These are phyloP conservation scores for Neodiprion fabricii DNA, from an alignment of 1,140 invertebrate species.

Conservation along the genomic window DNA sequence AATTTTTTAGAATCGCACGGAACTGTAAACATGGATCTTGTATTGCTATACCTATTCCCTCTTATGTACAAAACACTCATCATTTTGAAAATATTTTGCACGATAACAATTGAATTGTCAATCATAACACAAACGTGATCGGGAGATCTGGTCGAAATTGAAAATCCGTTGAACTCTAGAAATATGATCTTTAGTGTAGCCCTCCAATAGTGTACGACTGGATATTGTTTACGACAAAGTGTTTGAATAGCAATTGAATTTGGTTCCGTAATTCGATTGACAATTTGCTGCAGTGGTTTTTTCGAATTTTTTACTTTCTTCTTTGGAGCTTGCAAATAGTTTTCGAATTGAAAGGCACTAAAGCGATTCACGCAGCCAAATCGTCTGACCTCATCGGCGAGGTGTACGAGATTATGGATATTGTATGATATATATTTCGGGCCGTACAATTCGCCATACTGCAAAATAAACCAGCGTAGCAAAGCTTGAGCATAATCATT, in stretches of 20 bases:
- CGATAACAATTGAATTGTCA: conserved; percentile 10
- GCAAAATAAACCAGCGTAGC: conserved; percentile 18
- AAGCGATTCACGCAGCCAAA: conserved; percentile 22
- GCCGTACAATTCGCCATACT: conserved; percentile 21
- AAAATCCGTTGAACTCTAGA: conserved; percentile 12
- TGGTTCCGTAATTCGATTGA: conserved; percentile 18
- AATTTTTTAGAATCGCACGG: conserved; percentile 9
- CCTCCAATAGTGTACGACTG: conserved; percentile 11
- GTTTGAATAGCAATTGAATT: conserved; percentile 1
- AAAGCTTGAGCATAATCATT: conserved; percentile 22
- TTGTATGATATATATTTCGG: conserved; percentile 22
- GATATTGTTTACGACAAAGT: conserved; percentile 5
- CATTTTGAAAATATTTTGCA: conserved; percentile 2
- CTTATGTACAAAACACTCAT: conserved; percentile 8
- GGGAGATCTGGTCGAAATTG: not conserved
- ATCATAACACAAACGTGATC: not conserved
- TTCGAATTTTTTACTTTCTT: conserved; percentile 20
- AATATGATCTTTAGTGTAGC: conserved; percentile 7
- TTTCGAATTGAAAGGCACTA: conserved; percentile 24
- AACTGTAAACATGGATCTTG: conserved; percentile 11
- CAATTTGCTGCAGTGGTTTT: conserved; percentile 23
- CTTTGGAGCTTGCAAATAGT: conserved; percentile 14
- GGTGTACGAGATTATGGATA: conserved; percentile 23
- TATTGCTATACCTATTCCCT: conserved; percentile 1
- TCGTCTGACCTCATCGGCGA: conserved; percentile 17